phyloP scores from a whole-genome alignment of 2,113 vertebrate genomes.

The Scomber scombrus region DNA sequence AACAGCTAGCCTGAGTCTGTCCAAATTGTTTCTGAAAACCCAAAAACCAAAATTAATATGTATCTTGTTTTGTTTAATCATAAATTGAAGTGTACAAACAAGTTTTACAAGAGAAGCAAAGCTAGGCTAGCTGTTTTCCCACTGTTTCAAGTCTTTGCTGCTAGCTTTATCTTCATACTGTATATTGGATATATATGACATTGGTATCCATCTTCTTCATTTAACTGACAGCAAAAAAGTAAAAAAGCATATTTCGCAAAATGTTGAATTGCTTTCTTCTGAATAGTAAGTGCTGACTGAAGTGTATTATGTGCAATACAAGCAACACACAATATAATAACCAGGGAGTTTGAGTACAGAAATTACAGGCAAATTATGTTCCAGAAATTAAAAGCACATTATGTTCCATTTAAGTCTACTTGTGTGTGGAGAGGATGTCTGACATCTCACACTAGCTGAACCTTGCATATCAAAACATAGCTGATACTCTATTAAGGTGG shows the following conservation, averaged over 20 bases:
- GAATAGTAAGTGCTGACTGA: not conserved
- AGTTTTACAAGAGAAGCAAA: no score
- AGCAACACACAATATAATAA: not conserved
- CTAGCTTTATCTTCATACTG: not conserved
- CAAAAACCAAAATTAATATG: no score
- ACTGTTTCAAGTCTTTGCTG: not conserved
- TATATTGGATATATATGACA: not conserved
- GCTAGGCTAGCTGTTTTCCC: not conserved
- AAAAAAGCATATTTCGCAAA: not conserved
- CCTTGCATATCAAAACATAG: slow-evolving; percentile 37
- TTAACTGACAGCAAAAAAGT: not conserved
- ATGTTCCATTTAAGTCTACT: not conserved
- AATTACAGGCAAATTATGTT: slow-evolving; percentile 10
- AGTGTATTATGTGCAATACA: not conserved
- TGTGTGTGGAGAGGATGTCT: slow-evolving; percentile 13
- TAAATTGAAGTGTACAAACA: no score
- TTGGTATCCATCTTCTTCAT: not conserved
- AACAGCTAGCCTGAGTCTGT: no score
- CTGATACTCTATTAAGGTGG: slow-evolving; percentile 27
- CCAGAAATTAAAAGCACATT: slow-evolving; percentile 43
- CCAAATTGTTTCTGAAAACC: no score
- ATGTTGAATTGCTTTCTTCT: not conserved
- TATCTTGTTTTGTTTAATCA: no score
- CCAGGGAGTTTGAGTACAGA: not conserved
- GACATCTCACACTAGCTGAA: slow-evolving; percentile 23